A percentile compares a stretch with the other conserved stretches of the same genome.
Evolutionary conservation across 2,888 invertebrate genomes (phyloP).

Genomic region (Drepana falcataria): DNA sequence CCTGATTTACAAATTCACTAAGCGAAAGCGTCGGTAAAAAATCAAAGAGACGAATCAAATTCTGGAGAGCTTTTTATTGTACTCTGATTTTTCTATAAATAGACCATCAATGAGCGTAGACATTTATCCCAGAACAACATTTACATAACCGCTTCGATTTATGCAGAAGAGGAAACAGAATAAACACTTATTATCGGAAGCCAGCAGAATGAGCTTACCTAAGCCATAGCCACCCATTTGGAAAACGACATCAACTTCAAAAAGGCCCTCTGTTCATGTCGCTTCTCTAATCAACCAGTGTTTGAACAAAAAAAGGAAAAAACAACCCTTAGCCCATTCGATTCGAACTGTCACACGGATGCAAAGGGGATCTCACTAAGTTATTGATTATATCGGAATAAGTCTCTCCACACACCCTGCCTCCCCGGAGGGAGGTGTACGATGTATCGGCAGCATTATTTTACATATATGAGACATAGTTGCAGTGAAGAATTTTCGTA

Average conservation of each 20-base stretch:
- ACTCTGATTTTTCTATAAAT: too few species aligned
- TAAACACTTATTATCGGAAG: slow-evolving; percentile 51
- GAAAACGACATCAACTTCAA: slow-evolving; percentile 64
- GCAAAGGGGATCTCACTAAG: slow-evolving; percentile 79
- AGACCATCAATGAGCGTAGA: too few species aligned
- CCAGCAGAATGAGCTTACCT: slow-evolving; percentile 46
- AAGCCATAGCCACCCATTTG: slow-evolving; percentile 43
- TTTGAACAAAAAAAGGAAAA: slow-evolving; percentile 71
- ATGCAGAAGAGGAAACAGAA: slow-evolving; percentile 40
- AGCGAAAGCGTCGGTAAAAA: too few species aligned
- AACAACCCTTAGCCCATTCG: slow-evolving; percentile 61
- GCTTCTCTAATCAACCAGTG: slow-evolving; percentile 71
- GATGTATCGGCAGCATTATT: slow-evolving; percentile 77
- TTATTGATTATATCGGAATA: slow-evolving; percentile 80
- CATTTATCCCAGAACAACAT: too few species aligned
- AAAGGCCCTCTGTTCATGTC: slow-evolving; percentile 43
- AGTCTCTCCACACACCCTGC: slow-evolving; percentile 55
- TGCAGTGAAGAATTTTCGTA: slow-evolving; percentile 62
- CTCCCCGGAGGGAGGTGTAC: slow-evolving; percentile 51
- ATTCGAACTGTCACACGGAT: slow-evolving; percentile 77
- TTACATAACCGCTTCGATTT: too few species aligned
- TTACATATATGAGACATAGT: slow-evolving; percentile 77
- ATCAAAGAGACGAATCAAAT: too few species aligned
- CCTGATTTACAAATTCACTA: too few species aligned
- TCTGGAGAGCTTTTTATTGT: too few species aligned